Evolutionary conservation across 2,888 invertebrate species (phyloP).

Genomic region (Macaria liturata): DNA sequence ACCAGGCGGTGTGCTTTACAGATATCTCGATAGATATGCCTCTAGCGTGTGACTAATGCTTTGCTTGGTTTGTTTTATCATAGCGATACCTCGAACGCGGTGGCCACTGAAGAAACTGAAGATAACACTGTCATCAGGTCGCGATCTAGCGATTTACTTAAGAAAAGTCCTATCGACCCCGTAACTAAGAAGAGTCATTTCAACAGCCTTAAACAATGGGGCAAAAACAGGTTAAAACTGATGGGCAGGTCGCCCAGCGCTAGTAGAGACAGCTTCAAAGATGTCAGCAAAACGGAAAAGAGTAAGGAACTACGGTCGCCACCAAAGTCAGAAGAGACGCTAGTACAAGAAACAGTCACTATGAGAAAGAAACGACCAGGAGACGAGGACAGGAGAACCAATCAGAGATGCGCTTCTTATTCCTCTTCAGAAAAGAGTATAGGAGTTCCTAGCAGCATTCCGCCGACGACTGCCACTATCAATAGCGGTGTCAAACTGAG

Average conservation of each 20-base stretch:
- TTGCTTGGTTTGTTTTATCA: constrained; percentile 83
- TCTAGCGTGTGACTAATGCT: constrained; percentile 83
- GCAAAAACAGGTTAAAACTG: constrained; percentile 89
- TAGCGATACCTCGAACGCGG: constrained; percentile 81
- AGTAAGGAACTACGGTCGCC: constrained; percentile 69
- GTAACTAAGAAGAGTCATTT: constrained; percentile 86
- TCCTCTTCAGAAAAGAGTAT: constrained; percentile 90
- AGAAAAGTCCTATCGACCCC: constrained; percentile 85
- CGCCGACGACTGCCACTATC: constrained; percentile 79
- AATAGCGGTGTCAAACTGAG: constrained; percentile 88
- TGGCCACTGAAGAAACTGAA: constrained; percentile 79
- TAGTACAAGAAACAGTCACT: constrained; percentile 87
- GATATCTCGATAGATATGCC: constrained; percentile 70
- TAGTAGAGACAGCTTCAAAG: constrained; percentile 78
- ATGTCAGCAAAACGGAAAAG: constrained; percentile 66
- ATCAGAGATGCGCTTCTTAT: constrained; percentile 91
- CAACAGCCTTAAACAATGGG: constrained; percentile 93
- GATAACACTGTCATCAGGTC: constrained; percentile 85
- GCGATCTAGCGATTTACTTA: constrained; percentile 90
- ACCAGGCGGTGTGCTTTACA: constrained; percentile 69
- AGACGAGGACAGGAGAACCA: constrained; percentile 86
- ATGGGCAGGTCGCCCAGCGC: constrained; percentile 86
- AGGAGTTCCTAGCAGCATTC: constrained; percentile 80
- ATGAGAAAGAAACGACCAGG: constrained; percentile 84
- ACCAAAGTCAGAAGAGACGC: constrained; percentile 78